Evolutionary conservation across 1,140 invertebrate genomes (phyloP).

Genomic region (Drosophila oshimai): DNA sequence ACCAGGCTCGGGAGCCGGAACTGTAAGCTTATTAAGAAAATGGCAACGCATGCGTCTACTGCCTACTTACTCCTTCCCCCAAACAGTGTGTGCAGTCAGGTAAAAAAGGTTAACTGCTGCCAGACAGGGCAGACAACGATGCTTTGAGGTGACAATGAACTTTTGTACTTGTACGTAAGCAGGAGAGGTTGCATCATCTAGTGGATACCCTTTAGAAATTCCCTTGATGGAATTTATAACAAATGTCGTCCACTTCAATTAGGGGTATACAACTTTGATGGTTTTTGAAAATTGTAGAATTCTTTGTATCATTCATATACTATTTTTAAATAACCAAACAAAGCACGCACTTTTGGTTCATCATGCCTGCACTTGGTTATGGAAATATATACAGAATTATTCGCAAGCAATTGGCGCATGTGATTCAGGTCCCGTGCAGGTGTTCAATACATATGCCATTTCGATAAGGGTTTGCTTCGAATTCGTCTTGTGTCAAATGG

Average conservation of each 20-base stretch:
- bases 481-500: neutral
- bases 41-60: slow-evolving; percentile 21
- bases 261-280: too few species aligned
- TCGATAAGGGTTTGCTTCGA: slow-evolving; percentile 22
- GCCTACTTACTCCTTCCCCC: neutral
- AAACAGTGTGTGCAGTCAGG: slow-evolving; percentile 28
- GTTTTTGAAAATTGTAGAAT: too few species aligned
- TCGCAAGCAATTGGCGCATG: slow-evolving; percentile 26
- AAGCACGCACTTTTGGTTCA: neutral
- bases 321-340: neutral
- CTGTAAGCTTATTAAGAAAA: slow-evolving; percentile 45
- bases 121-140: slow-evolving; percentile 25
- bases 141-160: slow-evolving; percentile 46
- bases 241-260: too few species aligned
- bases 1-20: slow-evolving; percentile 29
- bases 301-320: too few species aligned
- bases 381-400: neutral
- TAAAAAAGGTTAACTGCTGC: slow-evolving; percentile 39
- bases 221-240: too few species aligned
- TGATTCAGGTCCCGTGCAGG: slow-evolving; percentile 45
- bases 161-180: neutral
- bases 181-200: slow-evolving; percentile 1
- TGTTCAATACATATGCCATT: slow-evolving; percentile 27
- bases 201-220: neutral
- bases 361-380: neutral